Percentiles rank a stretch among this genome's conserved stretches.
Conservation (phyloP, 2,888 invertebrate species). For the Erebia aethiops region DNA sequence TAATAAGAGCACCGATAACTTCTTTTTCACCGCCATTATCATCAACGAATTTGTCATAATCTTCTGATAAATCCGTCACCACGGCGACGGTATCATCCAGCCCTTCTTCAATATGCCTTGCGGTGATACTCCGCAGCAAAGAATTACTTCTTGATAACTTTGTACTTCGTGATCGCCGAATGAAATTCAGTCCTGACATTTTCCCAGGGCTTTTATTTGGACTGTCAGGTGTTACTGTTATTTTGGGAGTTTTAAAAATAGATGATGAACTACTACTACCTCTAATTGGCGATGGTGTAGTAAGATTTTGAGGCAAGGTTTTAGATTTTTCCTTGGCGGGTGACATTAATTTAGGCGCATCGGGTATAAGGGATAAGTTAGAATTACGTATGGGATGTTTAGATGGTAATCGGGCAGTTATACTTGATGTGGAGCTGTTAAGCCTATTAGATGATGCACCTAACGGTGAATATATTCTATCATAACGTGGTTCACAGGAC, state of each 20-base stretch:
- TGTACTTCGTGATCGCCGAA: slow-evolving; percentile 88
- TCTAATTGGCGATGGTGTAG: slow-evolving; percentile 72
- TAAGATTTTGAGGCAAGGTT: slow-evolving; percentile 84
- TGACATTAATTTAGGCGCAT: slow-evolving; percentile 73
- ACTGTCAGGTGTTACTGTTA: slow-evolving; percentile 76
- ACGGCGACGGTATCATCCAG: slow-evolving; percentile 65
- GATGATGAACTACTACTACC: slow-evolving; percentile 75
- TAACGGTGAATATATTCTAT: slow-evolving; percentile 74
- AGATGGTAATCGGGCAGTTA: slow-evolving; percentile 59
- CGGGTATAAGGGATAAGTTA: slow-evolving; percentile 74
- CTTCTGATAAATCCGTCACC: slow-evolving; percentile 68
- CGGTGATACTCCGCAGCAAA: slow-evolving; percentile 82
- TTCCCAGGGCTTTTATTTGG: slow-evolving; percentile 81
- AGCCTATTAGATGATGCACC: slow-evolving; percentile 68
- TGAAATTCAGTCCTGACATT: slow-evolving; percentile 83
- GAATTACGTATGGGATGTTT: slow-evolving; percentile 71
- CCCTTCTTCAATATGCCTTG: slow-evolving; percentile 75
- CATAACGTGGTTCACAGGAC: slow-evolving; percentile 75
- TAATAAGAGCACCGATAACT: slow-evolving; percentile 75
- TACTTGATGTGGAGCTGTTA: slow-evolving; percentile 66
- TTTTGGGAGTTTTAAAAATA: slow-evolving; percentile 72
- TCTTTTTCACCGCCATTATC: slow-evolving; percentile 71
- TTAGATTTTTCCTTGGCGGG: slow-evolving; percentile 82
- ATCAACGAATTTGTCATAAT: slow-evolving; percentile 70
- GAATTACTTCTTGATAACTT: slow-evolving; percentile 87